Percentiles rank a stretch among this genome's conserved stretches.
phyloP scores from a whole-genome alignment of 2,888 invertebrate genomes.

The Metellina segmentata region DNA sequence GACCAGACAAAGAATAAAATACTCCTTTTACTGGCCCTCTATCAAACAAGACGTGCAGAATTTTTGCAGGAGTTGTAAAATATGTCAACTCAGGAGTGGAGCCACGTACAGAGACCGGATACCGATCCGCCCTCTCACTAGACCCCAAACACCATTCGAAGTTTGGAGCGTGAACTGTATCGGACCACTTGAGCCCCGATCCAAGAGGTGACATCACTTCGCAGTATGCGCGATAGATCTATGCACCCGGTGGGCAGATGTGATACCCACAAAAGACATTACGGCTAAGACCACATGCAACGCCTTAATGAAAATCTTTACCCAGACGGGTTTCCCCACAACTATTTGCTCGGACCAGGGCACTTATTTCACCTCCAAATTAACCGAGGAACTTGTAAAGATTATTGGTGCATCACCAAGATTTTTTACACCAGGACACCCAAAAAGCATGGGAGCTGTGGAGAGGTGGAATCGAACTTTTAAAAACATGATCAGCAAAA shows the following conservation, averaged over 20 bases:
- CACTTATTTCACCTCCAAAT: constrained; percentile 17
- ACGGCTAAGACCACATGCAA: constrained; percentile 1
- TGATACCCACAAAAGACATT: not conserved
- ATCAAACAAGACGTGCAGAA: not conserved
- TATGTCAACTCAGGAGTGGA: not conserved
- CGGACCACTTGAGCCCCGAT: not conserved
- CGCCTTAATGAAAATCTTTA: constrained; percentile 24
- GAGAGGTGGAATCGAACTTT: constrained; percentile 28
- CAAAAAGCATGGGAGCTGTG: constrained; percentile 23
- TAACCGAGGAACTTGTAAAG: constrained; percentile 7
- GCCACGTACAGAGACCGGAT: not conserved
- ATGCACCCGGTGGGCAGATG: constrained; percentile 1
- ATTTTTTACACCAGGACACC: constrained; percentile 15
- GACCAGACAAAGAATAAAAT: constrained; percentile 9
- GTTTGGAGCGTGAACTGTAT: not conserved
- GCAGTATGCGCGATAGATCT: too few species aligned
- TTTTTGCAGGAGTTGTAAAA: constrained; percentile 4
- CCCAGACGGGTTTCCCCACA: constrained; percentile 18
- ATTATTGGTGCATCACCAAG: not conserved
- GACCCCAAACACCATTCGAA: constrained; percentile 15
- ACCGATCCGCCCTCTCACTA: too few species aligned
- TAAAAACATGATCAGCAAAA: constrained; percentile 37
- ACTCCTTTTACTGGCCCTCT: not conserved
- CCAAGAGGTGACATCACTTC: not conserved
- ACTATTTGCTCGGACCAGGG: constrained; percentile 16